phyloP scores from a whole-genome alignment of 92 coral and sea anemone species.

The Actinernus sp. region DNA sequence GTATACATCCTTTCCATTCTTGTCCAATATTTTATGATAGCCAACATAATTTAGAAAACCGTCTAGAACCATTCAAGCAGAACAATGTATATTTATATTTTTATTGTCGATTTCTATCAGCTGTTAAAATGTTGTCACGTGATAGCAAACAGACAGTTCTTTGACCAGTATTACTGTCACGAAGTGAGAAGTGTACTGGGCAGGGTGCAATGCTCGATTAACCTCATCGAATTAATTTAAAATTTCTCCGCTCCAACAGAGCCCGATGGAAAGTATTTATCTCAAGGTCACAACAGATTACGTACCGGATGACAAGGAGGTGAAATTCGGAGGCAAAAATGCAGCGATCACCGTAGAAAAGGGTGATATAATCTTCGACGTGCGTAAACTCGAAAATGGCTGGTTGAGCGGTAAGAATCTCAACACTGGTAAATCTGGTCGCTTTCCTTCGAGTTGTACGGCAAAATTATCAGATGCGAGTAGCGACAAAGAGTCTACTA shows the following conservation, averaged over 20 bases:
- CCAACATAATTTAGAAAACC: too few relatives aligned
- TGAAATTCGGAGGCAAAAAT: slow-evolving; percentile 81
- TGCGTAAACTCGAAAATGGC: slow-evolving; percentile 81
- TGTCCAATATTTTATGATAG: too few relatives aligned
- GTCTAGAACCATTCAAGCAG: not conserved
- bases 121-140: not conserved
- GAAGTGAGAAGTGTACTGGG: too few relatives aligned
- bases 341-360: slow-evolving; percentile 81
- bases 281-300: slow-evolving; percentile 87
- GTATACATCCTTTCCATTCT: too few relatives aligned
- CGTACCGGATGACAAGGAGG: slow-evolving; percentile 66
- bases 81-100: not conserved
- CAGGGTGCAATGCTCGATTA: slow-evolving; percentile 20
- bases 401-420: slow-evolving; percentile 89
- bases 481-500: slow-evolving; percentile 36
- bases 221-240: slow-evolving; percentile 5
- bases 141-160: not conserved
- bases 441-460: slow-evolving; percentile 86
- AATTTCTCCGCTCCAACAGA: too few relatives aligned
- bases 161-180: not conserved
- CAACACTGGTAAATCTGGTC: slow-evolving; percentile 85
- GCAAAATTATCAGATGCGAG: slow-evolving; percentile 73
- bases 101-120: too few relatives aligned
- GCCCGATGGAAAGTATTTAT: slow-evolving; percentile 89
- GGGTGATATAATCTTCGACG: slow-evolving; percentile 92